Conservation (phyloP, 2,888 invertebrate species). For the Meiosimyza decipiens region DNA sequence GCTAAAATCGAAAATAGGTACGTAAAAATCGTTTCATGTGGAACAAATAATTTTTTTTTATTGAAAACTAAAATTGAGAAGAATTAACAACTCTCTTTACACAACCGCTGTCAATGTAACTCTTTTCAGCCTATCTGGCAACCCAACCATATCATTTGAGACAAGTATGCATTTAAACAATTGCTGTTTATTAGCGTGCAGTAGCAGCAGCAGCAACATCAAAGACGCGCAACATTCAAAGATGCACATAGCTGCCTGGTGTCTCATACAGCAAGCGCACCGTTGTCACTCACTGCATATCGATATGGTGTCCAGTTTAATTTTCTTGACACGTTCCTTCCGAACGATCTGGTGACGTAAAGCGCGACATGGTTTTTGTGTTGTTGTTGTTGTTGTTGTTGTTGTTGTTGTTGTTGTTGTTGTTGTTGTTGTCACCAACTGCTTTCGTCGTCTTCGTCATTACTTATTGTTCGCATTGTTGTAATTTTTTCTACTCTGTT, state of each 20-base stretch:
- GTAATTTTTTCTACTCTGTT: neutral
- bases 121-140: no score
- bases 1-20: no score
- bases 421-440: neutral
- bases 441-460: neutral
- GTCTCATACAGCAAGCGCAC: neutral
- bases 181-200: neutral
- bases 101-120: no score
- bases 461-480: neutral
- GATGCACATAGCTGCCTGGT: neutral
- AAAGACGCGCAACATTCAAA: neutral
- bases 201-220: neutral
- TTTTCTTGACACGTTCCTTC: constrained; percentile 16
- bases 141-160: no score
- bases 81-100: no score
- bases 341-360: neutral
- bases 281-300: neutral
- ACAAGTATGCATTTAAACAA: neutral
- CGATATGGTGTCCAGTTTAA: neutral
- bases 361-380: constrained; percentile 10
- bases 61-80: no score
- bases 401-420: neutral
- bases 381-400: constrained; percentile 1
- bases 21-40: no score
- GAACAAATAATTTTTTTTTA: no score